A percentile compares a stretch with the other conserved stretches of the same genome.
Conservation (phyloP, 2,797 vertebrate species). For the Orientallactaga sibirica region DNA sequence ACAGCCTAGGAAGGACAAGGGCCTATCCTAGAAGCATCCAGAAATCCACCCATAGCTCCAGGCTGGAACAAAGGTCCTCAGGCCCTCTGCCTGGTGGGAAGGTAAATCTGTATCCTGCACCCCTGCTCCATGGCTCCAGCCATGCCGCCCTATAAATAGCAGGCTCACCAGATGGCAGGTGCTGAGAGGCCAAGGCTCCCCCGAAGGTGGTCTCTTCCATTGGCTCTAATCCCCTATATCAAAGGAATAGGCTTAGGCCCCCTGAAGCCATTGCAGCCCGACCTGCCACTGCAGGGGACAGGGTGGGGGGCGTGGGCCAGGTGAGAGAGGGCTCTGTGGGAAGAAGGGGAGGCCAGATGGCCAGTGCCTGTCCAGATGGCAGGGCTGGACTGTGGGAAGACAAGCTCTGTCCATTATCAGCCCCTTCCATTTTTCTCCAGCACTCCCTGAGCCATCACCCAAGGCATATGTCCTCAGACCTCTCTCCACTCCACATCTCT, state of each 20-base stretch:
- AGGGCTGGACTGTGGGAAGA: background rate
- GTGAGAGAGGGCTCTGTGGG: background rate
- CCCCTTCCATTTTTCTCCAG: background rate
- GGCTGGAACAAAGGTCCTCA: background rate
- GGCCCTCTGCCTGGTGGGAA: background rate
- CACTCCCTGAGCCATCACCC: background rate
- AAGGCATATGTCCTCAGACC: background rate
- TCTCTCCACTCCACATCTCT: background rate
- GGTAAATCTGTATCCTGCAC: no score
- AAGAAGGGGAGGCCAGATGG: slow-evolving; percentile 76
- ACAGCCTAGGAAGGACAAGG: background rate
- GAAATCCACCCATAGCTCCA: slow-evolving; percentile 42
- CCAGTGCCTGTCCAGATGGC: slow-evolving; percentile 60
- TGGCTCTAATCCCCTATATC: slow-evolving; percentile 80
- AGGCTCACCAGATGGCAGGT: slow-evolving; percentile 82
- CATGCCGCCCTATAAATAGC: slow-evolving; percentile 73
- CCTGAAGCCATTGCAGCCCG: slow-evolving; percentile 46
- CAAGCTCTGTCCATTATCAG: no score
- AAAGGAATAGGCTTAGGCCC: slow-evolving; percentile 77
- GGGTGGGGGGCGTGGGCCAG: background rate
- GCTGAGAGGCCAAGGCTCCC: slow-evolving; percentile 66
- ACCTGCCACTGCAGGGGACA: slow-evolving; percentile 26
- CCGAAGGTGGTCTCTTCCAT: slow-evolving; percentile 71
- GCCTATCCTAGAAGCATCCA: background rate
- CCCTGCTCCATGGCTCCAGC: slow-evolving; percentile 46